Evolutionary conservation across 2,888 invertebrate genomes (phyloP), one percentile per base, ranked within the genome.

Genomic region (Eilema depressum): DNA sequence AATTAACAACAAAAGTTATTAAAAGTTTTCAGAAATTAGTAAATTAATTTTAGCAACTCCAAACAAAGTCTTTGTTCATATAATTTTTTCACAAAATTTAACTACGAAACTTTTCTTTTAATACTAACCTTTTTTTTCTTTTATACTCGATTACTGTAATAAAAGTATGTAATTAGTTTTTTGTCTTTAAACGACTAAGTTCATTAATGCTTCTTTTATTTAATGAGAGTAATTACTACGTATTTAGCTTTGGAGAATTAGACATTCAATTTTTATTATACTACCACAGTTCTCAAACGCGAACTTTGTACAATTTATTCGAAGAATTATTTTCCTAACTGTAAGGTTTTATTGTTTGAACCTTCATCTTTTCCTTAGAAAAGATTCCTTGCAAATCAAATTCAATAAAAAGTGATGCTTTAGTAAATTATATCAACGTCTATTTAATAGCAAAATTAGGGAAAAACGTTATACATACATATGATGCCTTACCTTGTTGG

Each of bases 111-210:
- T 53, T 53, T 53, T 53, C 8, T 53, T 47, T 53, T 53, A 53
- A 20, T 10, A 53, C 53, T n/a, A 0, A n/a, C n/a, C n/a, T n/a
- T n/a, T n/a, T n/a, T 53, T 53, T 53, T 53, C 8, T 53, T 47
- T 53, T 53, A 53, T 10, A 53, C 53, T n/a, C 0, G n/a, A 10
- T n/a, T 53, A 53, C n/a, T 20, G 20, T 47, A 8, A 17, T 47
- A 47, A 47, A 47, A 47, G 47, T n/a, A n/a, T n/a, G n/a, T 53
- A 53, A 53, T 53, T 53, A 53, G 53, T 53, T 53, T 53, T 47
- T n/a, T 53, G 8, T 53, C 10, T 53, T n/a, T 53, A 7, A n/a
- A n/a, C n/a, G n/a, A n/a, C n/a, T 53, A 53, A n/a, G 8, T 53
- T 53, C 20, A n/a, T 53, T 53, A 53, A 20, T 20, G n/a, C 5